Base-by-base conservation (phyloP, 2,888 invertebrate species). In the Brachypterus glaber region DNA sequence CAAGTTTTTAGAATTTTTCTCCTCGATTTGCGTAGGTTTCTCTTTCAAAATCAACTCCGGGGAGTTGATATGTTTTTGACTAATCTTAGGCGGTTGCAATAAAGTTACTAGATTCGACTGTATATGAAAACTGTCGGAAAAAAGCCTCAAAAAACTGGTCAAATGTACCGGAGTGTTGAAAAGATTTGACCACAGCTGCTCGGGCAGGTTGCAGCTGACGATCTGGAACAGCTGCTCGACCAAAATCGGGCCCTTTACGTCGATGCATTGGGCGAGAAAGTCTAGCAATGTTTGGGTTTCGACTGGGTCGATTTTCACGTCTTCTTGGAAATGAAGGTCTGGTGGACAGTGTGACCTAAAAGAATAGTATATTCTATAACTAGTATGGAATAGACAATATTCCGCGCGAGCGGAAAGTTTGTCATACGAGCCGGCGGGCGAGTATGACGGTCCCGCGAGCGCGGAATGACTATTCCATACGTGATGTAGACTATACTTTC, bases 91-190 rank as follows among this genome's bases (percentile, higher is more conserved):
- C 60, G 79, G 76, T 60, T 79, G 81, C 53, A 88, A 74, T 49
- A 90, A 67, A 39, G 87, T 87, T 54, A 91, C 89, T 64, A 91
- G 76, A 70, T 93, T 92, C 36, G 89, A 79, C 62, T 93, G 91
- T 44, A 95, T 89, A 62, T 89, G 87, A 67, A 93, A 93, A 54
- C 88, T 81, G 63, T 92, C 88, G n/a, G 91, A 85, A 62, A 93
- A 91, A 68, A 95, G 78, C 63, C 89, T 84, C 36, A 95, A 70
- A 62, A 95, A 93, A 32, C 91, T 90, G 33, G 82, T 80, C 49
- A 95, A 70, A 66, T 95, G 93, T 39, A 83, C 82, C 0, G 89
- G 82, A 2, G 88, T 91, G 61, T 91, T 91, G 57, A 93, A 92
- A 69, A 92, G 82, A 56, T 81, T 82, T 54, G 82, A 76, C 82